Evolutionary conservation across 1,140 invertebrate genomes (phyloP).

Genomic region (Diorhabda carinulata): DNA sequence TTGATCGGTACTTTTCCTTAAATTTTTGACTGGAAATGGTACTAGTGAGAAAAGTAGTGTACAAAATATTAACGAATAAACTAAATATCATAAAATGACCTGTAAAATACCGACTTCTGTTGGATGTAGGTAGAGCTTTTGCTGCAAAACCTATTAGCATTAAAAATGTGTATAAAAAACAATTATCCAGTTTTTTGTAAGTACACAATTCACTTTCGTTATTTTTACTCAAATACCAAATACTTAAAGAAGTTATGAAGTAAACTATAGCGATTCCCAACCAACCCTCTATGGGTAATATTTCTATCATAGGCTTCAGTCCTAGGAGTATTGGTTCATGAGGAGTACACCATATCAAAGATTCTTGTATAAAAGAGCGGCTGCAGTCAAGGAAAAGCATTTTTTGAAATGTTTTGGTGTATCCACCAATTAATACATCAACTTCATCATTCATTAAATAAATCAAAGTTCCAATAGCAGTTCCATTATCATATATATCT

Average conservation of each 20-base stretch:
- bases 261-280: not conserved
- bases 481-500: constrained; percentile 2
- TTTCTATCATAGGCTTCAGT: constrained; percentile 1
- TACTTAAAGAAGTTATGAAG: constrained; percentile 3
- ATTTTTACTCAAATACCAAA: constrained; percentile 10
- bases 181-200: not conserved
- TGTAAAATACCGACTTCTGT: constrained; percentile 5
- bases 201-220: not conserved
- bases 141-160: constrained; percentile 7
- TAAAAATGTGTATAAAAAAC: constrained; percentile 5
- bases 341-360: constrained; percentile 11
- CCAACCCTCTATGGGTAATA: constrained; percentile 7
- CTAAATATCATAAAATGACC: constrained; percentile 11
- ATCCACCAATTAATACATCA: constrained; percentile 8
- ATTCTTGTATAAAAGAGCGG: constrained; percentile 10
- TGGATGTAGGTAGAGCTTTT: constrained; percentile 4
- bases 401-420: constrained; percentile 2
- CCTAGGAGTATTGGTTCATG: constrained; percentile 6
- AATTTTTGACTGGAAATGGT: constrained; percentile 10
- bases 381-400: constrained; percentile 5
- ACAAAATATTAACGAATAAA: constrained; percentile 6
- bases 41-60: constrained; percentile 13
- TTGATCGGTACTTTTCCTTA: constrained; percentile 3
- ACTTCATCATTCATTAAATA: not conserved
- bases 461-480: not conserved